These are phyloP conservation scores for Matsumyia berberina DNA, from an alignment of 2,888 invertebrate species.

Conservation along the genomic window DNA sequence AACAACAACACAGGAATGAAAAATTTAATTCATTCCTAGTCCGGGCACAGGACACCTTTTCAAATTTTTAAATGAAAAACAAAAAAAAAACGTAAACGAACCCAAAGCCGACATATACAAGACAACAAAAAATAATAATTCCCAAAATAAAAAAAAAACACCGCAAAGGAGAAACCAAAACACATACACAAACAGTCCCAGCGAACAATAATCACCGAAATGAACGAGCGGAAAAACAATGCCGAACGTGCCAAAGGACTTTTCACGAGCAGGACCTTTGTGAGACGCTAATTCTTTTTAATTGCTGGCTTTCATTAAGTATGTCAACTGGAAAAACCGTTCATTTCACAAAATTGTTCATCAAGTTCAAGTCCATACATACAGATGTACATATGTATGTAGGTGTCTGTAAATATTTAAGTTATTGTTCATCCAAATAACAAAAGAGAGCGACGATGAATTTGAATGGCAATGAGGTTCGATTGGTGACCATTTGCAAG, in stretches of 20 bases:
- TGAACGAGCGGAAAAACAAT: background rate
- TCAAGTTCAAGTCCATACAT: no score
- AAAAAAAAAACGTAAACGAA: background rate
- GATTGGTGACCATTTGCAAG: no score
- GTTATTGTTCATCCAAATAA: background rate
- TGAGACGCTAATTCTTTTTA: conserved; percentile 19
- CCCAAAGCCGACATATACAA: background rate
- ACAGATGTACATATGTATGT: background rate
- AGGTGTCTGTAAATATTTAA: conserved; percentile 6
- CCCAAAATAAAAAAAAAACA: background rate
- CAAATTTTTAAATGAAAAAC: background rate
- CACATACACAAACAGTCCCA: background rate
- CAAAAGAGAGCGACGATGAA: background rate
- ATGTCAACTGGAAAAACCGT: conserved; percentile 6
- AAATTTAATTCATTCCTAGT: background rate
- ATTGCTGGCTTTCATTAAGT: conserved; percentile 31
- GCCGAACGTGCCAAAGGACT: conserved; percentile 3
- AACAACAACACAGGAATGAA: background rate
- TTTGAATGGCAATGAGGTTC: conserved; percentile 15
- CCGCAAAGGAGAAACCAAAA: background rate
- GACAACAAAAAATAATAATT: no score
- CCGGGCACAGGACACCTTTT: background rate
- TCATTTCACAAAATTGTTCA: conserved; percentile 15
- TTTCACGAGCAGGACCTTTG: background rate
- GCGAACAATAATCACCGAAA: background rate